Percentiles rank a stretch among this genome's conserved stretches.
Evolutionary conservation across 2,113 vertebrate species (phyloP).

Genomic region (Pteruthius melanotis): DNA sequence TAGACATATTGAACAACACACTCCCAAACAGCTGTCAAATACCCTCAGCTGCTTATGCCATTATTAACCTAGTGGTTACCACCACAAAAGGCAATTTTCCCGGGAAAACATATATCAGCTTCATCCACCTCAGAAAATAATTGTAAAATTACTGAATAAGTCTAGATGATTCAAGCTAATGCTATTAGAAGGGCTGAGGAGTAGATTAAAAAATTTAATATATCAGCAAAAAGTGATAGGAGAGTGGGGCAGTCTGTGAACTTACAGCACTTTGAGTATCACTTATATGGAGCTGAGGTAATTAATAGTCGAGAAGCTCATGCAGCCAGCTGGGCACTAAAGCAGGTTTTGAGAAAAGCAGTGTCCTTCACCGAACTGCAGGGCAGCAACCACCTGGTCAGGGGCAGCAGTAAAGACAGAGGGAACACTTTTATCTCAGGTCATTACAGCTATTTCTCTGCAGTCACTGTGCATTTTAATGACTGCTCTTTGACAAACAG

Average conservation of each 20-base stretch:
- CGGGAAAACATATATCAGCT: not conserved
- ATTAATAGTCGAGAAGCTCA: not conserved
- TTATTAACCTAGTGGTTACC: not conserved
- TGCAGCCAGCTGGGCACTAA: not conserved
- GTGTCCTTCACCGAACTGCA: not conserved
- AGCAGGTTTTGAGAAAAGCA: not conserved
- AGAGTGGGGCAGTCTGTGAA: not conserved
- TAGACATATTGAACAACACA: not conserved
- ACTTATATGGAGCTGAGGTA: not conserved
- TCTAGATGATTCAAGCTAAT: not conserved
- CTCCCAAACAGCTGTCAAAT: not conserved
- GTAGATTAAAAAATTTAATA: not conserved
- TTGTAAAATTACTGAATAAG: not conserved
- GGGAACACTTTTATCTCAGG: not conserved
- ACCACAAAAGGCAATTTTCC: not conserved
- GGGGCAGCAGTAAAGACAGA: not conserved
- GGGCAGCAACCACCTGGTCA: not conserved
- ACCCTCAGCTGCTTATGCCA: not conserved
- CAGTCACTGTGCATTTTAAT: conserved; percentile 14
- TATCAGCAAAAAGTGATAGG: not conserved
- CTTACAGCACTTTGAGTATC: not conserved
- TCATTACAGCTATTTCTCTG: not conserved
- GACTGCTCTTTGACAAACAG: not conserved
- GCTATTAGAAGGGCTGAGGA: not conserved
- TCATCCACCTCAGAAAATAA: not conserved